Evolutionary conservation across 2,797 vertebrate species (phyloP).

Genomic region (Pseudochirops cupreus): DNA sequence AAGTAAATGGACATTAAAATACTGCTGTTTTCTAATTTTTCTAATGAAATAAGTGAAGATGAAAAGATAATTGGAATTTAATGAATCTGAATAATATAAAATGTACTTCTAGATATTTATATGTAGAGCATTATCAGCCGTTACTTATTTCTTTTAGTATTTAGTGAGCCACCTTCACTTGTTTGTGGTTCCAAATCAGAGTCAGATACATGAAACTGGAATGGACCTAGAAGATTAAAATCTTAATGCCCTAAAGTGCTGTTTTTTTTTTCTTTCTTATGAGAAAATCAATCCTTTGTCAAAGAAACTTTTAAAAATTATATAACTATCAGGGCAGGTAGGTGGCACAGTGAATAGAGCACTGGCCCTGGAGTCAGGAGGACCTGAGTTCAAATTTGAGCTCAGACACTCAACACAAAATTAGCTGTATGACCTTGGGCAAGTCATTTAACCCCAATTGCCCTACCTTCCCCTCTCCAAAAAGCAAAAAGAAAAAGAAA

Average conservation of each 20-base stretch:
- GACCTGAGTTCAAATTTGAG: too few relatives aligned
- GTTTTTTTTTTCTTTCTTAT: not conserved
- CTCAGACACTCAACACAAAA: too few relatives aligned
- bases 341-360: too few relatives aligned
- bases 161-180: conserved; percentile 16
- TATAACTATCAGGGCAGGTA: not conserved
- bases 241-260: not conserved
- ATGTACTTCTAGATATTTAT: conserved; percentile 34
- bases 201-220: not conserved
- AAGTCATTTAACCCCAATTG: too few relatives aligned
- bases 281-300: not conserved
- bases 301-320: not conserved
- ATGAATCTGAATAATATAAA: conserved; percentile 61
- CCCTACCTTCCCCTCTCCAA: too few relatives aligned
- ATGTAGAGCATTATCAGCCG: conserved; percentile 29
- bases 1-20: conserved; percentile 65
- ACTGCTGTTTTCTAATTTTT: conserved; percentile 63
- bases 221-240: not conserved
- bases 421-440: too few relatives aligned
- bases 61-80: conserved; percentile 70
- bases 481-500: too few relatives aligned
- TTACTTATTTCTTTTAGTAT: conserved; percentile 35
- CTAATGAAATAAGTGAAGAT: conserved; percentile 23
- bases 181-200: not conserved
- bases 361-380: too few relatives aligned